Conservation (phyloP, 2,888 invertebrate genomes). For the Metopia argyrocephala region DNA sequence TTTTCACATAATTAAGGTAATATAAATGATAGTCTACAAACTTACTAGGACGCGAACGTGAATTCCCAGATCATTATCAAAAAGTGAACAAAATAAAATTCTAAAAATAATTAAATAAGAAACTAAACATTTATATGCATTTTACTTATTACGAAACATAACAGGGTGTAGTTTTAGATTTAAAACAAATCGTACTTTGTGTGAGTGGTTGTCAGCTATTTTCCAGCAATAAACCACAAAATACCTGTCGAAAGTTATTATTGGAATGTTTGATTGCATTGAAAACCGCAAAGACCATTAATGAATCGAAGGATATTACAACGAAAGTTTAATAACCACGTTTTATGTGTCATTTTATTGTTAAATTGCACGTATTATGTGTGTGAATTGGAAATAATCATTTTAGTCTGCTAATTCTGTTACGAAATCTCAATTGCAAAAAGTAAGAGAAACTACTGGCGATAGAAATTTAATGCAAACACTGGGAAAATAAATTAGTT, state of each 20-base stretch:
- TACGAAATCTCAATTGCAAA: neutral
- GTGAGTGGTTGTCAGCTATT: slow-evolving; percentile 36
- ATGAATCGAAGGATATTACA: slow-evolving; percentile 4
- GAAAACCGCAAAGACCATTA: slow-evolving; percentile 24
- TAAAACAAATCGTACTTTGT: too few species aligned
- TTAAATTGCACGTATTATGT: neutral
- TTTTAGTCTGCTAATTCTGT: slow-evolving; percentile 4
- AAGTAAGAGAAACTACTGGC: neutral
- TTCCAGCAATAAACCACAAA: slow-evolving; percentile 38
- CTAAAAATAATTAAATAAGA: too few species aligned
- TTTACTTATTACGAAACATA: too few species aligned
- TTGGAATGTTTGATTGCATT: slow-evolving; percentile 21
- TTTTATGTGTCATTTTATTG: neutral
- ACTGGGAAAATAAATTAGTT: neutral
- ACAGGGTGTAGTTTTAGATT: too few species aligned
- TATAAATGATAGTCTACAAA: too few species aligned
- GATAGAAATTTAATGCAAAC: neutral
- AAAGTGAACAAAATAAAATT: too few species aligned
- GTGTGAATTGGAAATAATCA: neutral
- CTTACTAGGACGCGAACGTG: too few species aligned
- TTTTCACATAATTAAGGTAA: too few species aligned
- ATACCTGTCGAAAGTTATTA: slow-evolving; percentile 16
- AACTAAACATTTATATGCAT: too few species aligned
- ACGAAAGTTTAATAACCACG: neutral
- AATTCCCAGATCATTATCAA: too few species aligned